Conservation (phyloP, 2,888 invertebrate genomes). For the Volucella bombylans region DNA sequence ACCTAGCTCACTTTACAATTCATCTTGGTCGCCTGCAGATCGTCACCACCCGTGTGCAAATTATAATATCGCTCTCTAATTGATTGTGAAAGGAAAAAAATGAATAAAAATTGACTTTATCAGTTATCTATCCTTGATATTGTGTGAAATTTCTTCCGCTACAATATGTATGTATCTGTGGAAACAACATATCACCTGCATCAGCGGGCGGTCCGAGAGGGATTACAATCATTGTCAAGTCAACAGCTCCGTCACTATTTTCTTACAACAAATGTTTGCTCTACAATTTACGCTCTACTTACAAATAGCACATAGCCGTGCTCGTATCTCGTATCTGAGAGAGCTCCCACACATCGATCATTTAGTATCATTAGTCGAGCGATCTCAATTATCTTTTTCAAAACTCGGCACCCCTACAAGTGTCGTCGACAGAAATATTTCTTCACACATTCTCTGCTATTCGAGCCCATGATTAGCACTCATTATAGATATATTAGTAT, state of each 20-base stretch:
- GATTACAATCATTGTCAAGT: neutral
- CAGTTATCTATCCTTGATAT: too few relatives aligned
- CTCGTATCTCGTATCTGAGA: neutral
- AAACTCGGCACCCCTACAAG: constrained; percentile 10
- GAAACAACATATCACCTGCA: too few relatives aligned
- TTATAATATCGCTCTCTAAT: too few relatives aligned
- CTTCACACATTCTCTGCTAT: neutral
- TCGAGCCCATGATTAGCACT: constrained; percentile 8
- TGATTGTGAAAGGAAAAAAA: too few relatives aligned
- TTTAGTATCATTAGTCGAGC: constrained; percentile 50
- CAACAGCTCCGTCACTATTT: constrained; percentile 26
- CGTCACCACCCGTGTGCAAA: too few relatives aligned
- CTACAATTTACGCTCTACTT: constrained; percentile 26
- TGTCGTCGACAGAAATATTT: constrained; percentile 2
- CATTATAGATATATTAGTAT: constrained; percentile 3
- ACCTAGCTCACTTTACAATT: too few relatives aligned
- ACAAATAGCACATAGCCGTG: neutral
- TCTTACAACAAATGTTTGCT: constrained; percentile 17
- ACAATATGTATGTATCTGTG: too few relatives aligned
- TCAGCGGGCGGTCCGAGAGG: too few relatives aligned
- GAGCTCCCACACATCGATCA: constrained; percentile 13
- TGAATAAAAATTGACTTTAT: too few relatives aligned
- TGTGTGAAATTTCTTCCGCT: too few relatives aligned
- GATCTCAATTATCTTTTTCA: constrained; percentile 55
- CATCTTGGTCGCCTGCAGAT: too few relatives aligned